Evolutionary conservation across 2,797 vertebrate species (phyloP).

Genomic region (Cryptoblepharus egeriae): DNA sequence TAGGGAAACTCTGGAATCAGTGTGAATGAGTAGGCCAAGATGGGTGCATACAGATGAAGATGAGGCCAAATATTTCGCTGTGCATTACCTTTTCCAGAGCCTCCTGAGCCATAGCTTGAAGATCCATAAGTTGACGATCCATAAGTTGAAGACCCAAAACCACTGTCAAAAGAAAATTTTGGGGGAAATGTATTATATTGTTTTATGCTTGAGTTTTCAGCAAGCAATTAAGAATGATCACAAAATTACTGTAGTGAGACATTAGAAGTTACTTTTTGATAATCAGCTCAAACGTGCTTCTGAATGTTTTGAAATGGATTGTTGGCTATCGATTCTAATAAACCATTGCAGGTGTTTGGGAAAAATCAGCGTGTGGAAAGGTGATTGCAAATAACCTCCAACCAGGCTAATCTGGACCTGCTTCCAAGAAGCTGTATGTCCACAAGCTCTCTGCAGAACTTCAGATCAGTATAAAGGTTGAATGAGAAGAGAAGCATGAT

Average conservation of each 20-base stretch:
- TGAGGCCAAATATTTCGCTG: not conserved
- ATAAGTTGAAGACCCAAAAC: not conserved
- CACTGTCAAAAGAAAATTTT: not conserved
- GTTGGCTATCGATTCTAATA: not conserved
- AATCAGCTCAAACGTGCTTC: not conserved
- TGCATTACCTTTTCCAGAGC: slow-evolving; percentile 13
- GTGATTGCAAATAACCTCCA: too few relatives aligned
- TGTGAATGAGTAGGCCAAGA: too few relatives aligned
- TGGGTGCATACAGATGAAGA: too few relatives aligned
- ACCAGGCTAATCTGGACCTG: too few relatives aligned
- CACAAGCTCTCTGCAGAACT: not conserved
- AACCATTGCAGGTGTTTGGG: not conserved
- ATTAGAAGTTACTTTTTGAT: not conserved
- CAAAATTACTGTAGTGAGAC: not conserved
- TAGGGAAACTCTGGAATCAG: not conserved
- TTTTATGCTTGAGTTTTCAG: not conserved
- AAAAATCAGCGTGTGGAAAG: not conserved
- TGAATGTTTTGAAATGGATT: not conserved
- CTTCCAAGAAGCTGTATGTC: too few relatives aligned
- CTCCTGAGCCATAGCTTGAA: not conserved
- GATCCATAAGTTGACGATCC: not conserved
- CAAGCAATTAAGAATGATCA: not conserved
- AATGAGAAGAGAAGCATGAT: not conserved
- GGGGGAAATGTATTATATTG: not conserved
- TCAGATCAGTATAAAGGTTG: not conserved